Percentiles rank a stretch among this genome's conserved stretches.
phyloP scores from a whole-genome alignment of 2,113 vertebrate species.

The Rhinopomastus cyanomelas region DNA sequence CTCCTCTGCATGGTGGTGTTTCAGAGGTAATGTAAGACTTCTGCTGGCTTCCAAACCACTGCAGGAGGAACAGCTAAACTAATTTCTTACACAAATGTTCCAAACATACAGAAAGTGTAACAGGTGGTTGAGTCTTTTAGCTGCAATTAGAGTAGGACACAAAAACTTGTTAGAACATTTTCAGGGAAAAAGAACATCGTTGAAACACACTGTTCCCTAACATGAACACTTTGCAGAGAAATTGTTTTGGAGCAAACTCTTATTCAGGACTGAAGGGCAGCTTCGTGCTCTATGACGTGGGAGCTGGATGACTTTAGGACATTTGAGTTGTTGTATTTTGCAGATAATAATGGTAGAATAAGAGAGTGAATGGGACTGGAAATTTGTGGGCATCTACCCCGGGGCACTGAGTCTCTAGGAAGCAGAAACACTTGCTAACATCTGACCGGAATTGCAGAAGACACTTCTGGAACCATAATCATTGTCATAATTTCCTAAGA shows the following conservation, averaged over 20 bases:
- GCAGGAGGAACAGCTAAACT: background rate
- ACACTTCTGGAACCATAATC: background rate
- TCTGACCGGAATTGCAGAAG: background rate
- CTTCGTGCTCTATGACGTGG: background rate
- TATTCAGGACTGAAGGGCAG: background rate
- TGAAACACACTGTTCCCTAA: background rate
- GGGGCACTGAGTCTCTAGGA: background rate
- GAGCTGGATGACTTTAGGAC: background rate
- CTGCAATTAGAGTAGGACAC: background rate
- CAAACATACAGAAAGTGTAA: background rate
- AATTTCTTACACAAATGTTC: constrained; percentile 4
- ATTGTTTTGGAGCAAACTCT: background rate
- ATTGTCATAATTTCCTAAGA: background rate
- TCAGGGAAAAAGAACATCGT: background rate
- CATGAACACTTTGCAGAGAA: background rate
- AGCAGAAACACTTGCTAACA: background rate
- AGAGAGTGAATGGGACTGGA: background rate
- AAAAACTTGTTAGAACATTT: background rate
- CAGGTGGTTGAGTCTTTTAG: background rate
- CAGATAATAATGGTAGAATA: background rate
- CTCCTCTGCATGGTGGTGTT: background rate
- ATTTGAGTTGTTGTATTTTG: background rate
- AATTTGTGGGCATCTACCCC: background rate
- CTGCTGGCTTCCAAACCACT: background rate
- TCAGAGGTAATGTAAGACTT: background rate